A percentile compares a stretch with the other conserved stretches of the same genome.
These are phyloP conservation scores for Dendrocincla tyrannina DNA, from an alignment of 2,797 vertebrate species.

Conservation along the genomic window DNA sequence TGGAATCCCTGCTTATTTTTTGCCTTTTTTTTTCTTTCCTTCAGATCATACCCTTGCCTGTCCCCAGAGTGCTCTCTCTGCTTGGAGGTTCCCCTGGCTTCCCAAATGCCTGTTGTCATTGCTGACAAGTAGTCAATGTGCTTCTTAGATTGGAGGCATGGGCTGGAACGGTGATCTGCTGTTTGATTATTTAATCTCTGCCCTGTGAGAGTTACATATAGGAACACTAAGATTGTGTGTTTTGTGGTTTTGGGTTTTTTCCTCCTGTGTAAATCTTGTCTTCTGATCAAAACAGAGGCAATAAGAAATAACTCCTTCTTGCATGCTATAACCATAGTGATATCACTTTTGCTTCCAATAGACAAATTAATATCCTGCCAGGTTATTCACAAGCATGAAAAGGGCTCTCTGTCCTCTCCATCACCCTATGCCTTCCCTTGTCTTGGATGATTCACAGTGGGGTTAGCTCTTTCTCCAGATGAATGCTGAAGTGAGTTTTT, in stretches of 20 bases:
- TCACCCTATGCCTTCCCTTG: background rate
- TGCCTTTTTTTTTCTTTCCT: background rate
- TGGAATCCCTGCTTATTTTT: background rate
- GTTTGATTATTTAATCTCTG: background rate
- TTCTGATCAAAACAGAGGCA: background rate
- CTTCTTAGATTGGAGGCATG: background rate
- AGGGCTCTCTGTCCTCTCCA: background rate
- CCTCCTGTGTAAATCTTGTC: background rate
- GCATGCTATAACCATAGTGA: background rate
- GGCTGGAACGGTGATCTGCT: background rate
- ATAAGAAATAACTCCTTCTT: background rate
- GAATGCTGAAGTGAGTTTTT: background rate
- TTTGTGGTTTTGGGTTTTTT: background rate
- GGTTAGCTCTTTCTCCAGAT: background rate
- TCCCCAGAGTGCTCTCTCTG: background rate
- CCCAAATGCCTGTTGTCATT: background rate
- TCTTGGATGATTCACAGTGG: fast-evolving
- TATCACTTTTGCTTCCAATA: background rate
- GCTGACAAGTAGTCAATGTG: background rate
- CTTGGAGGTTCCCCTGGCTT: background rate
- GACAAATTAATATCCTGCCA: background rate
- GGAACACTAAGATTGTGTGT: background rate
- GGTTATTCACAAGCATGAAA: background rate
- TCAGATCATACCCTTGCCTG: background rate
- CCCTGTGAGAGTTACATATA: background rate